Evolutionary conservation across 2,888 invertebrate genomes (phyloP).

Genomic region (Hedychridium roseum): DNA sequence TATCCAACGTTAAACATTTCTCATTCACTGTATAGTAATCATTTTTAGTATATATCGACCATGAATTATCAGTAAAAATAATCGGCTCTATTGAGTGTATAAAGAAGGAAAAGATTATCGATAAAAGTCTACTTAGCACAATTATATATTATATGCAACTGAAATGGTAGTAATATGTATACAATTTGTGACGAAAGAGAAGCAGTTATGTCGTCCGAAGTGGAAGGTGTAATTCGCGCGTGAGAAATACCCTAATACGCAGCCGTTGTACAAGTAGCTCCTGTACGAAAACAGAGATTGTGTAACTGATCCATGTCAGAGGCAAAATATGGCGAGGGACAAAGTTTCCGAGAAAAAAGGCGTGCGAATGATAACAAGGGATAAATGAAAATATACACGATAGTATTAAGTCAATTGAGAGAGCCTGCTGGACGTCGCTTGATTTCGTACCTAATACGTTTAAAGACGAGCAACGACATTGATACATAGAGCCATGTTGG

Average conservation of each 20-base stretch:
- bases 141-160: conserved; percentile 50
- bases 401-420: conserved; percentile 55
- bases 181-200: conserved; percentile 26
- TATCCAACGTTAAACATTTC: conserved; percentile 52
- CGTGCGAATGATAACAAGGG: conserved; percentile 30
- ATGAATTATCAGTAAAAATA: conserved; percentile 57
- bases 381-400: conserved; percentile 38
- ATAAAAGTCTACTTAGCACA: conserved; percentile 57
- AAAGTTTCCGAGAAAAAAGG: conserved; percentile 22
- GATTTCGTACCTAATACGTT: conserved; percentile 27
- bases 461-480: conserved; percentile 33
- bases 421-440: conserved; percentile 38
- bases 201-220: conserved; percentile 8
- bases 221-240: conserved; percentile 17
- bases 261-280: conserved; percentile 10
- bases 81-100: conserved; percentile 60
- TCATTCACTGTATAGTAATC: conserved; percentile 63
- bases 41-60: conserved; percentile 60
- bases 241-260: conserved; percentile 26
- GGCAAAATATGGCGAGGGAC: conserved; percentile 35
- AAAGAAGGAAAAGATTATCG: conserved; percentile 48
- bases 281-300: conserved; percentile 20
- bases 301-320: conserved; percentile 32
- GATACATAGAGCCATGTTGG: conserved; percentile 21
- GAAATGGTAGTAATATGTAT: conserved; percentile 34